These are phyloP conservation scores for Cancer borealis DNA, from an alignment of 2,888 invertebrate genomes.

Conservation along the genomic window DNA sequence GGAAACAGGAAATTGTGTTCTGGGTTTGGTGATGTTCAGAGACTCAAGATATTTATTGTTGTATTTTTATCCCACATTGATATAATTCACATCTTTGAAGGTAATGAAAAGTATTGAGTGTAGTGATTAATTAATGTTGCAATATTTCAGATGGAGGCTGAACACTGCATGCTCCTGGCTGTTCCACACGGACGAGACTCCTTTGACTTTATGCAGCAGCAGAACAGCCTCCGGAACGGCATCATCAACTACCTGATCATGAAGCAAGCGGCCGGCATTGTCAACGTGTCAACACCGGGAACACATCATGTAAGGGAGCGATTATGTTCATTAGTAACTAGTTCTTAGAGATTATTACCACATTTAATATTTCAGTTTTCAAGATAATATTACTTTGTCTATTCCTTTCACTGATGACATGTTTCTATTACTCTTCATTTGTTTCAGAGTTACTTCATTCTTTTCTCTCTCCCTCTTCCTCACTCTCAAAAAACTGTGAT, in stretches of 20 bases:
- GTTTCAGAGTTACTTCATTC: too few species aligned
- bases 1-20: background rate
- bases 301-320: conserved; percentile 87
- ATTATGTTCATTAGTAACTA: background rate
- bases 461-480: too few species aligned
- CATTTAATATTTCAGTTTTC: background rate
- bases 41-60: background rate
- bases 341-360: background rate
- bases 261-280: conserved; percentile 99
- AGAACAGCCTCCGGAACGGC: conserved; percentile 91
- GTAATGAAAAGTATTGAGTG: background rate
- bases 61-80: background rate
- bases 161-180: conserved; percentile 97
- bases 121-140: background rate
- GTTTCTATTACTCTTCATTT: too few species aligned
- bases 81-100: background rate
- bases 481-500: too few species aligned
- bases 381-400: background rate
- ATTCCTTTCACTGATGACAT: too few species aligned
- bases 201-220: conserved; percentile 95
- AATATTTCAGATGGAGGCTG: conserved; percentile 89
- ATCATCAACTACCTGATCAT: conserved; percentile 98
- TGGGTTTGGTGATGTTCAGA: background rate
- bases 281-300: conserved; percentile 92
- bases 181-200: conserved; percentile 94